Base-by-base conservation (phyloP, 2,888 invertebrate genomes). In the Orgyia antiqua region DNA sequence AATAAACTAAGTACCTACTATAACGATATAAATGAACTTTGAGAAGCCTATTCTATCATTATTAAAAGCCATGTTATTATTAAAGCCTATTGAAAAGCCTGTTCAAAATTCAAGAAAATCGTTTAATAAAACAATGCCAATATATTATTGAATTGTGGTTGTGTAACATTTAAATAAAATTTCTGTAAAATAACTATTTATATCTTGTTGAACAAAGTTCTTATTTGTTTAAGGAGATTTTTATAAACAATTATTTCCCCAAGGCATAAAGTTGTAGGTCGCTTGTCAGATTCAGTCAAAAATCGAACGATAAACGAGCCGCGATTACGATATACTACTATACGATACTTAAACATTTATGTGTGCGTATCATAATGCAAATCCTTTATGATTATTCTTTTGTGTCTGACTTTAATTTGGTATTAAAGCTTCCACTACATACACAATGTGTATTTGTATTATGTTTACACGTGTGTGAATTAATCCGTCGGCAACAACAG, bases 401-500 rank as follows among this genome's bases (percentile, higher is more conserved):
- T 75, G 68, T 69, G 60, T 52, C 46, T 46, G 62, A 67, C 58
- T 69, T 69, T 70, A 71, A 72, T 74, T 70, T 68, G 57, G 56
- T 47, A 55, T 58, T 61, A 56, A 50, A 44, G 29, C 38, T 33
- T 33, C 31, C 21, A 36, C 36, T 33, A 40, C 45, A 39, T 13
- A n/a, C n/a, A n/a, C n/a, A n/a, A 45, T 33, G 36, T 15, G 15
- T 6, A 6, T 51, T 39, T 50, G 58, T 43, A 51, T 36, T 77
- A 78, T 33, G 36, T 15, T 4, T 15, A 15, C 48, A 39, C 33
- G 36, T 51, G 39, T 50, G 58, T 43, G 53, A 38, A 43, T 68
- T 77, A 78, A 80, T 80, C 80, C 66, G 79, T 52, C 84, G 84
- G 83, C 77, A 72, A 71, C 79, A 76, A 82, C 79, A 82, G 62